Conservation (phyloP, 2,888 invertebrate species). For the Cylloceria caligata region DNA sequence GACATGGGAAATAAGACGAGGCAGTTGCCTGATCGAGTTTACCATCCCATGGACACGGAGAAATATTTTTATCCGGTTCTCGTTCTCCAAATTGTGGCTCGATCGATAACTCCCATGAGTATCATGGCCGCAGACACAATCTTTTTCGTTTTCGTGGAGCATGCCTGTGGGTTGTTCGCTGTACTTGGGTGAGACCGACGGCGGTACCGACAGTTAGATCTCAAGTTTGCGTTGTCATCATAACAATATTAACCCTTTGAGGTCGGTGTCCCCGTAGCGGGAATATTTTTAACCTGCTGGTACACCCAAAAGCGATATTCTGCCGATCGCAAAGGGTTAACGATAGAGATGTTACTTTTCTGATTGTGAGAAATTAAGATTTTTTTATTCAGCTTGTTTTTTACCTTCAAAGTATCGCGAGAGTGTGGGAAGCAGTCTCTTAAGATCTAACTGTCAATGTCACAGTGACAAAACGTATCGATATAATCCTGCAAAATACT, state of each 20-base stretch:
- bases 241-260: not conserved
- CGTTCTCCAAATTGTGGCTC: not conserved
- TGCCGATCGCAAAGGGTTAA: too few relatives aligned
- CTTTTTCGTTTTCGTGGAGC: conserved; percentile 18
- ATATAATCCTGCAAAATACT: too few relatives aligned
- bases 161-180: conserved; percentile 8
- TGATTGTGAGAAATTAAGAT: not conserved
- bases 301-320: too few relatives aligned
- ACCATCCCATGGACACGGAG: conserved; percentile 38
- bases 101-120: not conserved
- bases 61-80: conserved; percentile 46
- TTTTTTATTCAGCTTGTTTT: not conserved
- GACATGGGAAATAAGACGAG: conserved; percentile 12
- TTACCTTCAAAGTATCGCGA: not conserved
- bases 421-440: not conserved
- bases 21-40: conserved; percentile 21
- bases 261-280: too few relatives aligned
- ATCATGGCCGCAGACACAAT: conserved; percentile 37
- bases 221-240: not conserved
- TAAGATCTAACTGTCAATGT: not conserved
- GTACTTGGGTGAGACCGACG: conserved; percentile 2
- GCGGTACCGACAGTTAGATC: not conserved
- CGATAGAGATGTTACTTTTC: not conserved
- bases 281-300: too few relatives aligned
- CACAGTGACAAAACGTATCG: not conserved